Base-by-base conservation (phyloP, 2,113 vertebrate species). In the Rhinopomastus cyanomelas region DNA sequence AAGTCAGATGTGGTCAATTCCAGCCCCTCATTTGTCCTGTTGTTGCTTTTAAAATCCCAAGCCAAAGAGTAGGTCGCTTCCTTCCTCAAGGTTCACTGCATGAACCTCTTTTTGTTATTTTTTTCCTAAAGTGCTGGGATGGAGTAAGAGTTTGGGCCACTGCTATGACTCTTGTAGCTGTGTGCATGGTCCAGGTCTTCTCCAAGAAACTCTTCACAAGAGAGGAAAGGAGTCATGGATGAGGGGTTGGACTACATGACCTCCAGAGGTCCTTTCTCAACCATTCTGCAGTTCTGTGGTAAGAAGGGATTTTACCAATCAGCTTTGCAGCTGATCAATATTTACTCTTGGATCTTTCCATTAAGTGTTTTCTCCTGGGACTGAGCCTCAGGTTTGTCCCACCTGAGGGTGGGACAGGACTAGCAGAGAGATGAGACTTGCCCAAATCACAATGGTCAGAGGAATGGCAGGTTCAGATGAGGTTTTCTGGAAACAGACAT, bases 401-500 rank as follows among this genome's bases (percentile, higher is more conserved):
- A 95, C 93, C 92, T 96, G 83, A 44, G 42, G 60, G 26, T 55
- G 42, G 75, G 90, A 55, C 9, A 79, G 49, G 29, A 48, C 15
- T 3, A 64, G 30, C 46, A 69, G 34, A 81, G 59, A 89, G 32
- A 76, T 52, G 55, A n/a, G 69, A 72, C 60, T 34, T 73, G 57
- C 32, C 74, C n/a, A 67, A 91, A 94, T 93, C 39, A 86, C 71
- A 68, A 34, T 13, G 69, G 62, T 66, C 48, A 55, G 46, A 91
- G 36, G 55, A 92, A 84, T 20, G 51, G 60, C 86, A 94, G 57
- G 55, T 93, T 90, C 62, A 56, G 57, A 72, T 37, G 69, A 36
- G 65, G 74, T 75, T 94, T 95, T 88, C 39, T 68, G 59, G 88
- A 91, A 94, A 48, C 12, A 16, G n/a, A 62, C 88, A 69, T 95